Evolutionary conservation across 2,113 vertebrate genomes (phyloP), one percentile per base, ranked within the genome.

Genomic region (Terrapene triunguis): DNA sequence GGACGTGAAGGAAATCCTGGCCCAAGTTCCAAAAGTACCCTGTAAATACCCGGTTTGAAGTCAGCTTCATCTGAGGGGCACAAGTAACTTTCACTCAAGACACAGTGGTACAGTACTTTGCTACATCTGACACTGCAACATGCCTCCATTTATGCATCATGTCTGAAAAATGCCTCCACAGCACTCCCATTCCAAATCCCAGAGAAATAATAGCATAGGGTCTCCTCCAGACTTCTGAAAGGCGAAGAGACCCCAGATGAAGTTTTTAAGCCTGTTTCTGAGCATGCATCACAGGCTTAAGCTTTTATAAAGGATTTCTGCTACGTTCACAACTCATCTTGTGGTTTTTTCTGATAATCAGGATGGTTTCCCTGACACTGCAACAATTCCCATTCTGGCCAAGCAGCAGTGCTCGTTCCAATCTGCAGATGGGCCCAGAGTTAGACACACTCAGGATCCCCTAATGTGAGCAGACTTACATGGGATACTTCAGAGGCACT

Each of bases 51-150:
- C 35, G 7, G 9, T 22, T 21, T 38, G 19, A 38, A 72, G n/a
- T 38, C 65, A 9, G n/a, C 38, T 72, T 89, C 96, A 89, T 92
- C 78, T 9, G 54, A 85, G 16, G 93, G 62, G n/a, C n/a, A 95
- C 84, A 85, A 95, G 90, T 82, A 94, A 95, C 84, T 96, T 96
- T 94, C 83, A 65, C 89, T 85, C 51, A 6, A 50, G 65, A n/a
- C 9, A 10, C 19, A 22, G 9, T 16, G 29, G 12, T 62, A 29
- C 17, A 10, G 17, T n/a, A 19, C 65, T 22, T 38, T 69, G 35
- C 32, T 69, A 69, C 62, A 35, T 32, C 12, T 62, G 59, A 32
- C 13, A 32, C 29, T 65, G 12, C 32, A 65, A 65, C 59, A n/a
- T n/a, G 65, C 35, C 65, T 62, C 35, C 29, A 3, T 13, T 65